Conservation (phyloP, 2,888 invertebrate species). For the Auanema sp. region DNA sequence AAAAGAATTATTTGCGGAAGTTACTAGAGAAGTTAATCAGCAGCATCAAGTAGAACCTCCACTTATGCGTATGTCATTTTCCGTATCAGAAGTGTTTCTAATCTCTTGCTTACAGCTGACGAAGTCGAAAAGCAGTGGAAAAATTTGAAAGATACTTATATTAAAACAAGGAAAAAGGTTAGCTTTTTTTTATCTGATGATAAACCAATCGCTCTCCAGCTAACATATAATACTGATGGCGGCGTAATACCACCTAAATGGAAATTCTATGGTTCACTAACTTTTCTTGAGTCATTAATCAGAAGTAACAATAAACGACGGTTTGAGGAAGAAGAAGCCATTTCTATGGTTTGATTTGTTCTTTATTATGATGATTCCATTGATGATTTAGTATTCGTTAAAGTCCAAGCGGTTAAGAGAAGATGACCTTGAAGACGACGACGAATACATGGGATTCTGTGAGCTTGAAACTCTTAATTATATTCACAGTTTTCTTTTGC, state of each 20-base stretch:
- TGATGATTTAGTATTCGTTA: neutral
- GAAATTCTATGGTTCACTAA: constrained; percentile 32
- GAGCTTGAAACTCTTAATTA: constrained; percentile 12
- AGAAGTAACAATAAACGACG: constrained; percentile 10
- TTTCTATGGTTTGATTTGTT: neutral
- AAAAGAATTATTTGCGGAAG: constrained; percentile 29
- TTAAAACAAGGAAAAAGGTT: constrained; percentile 30
- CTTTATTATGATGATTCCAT: neutral
- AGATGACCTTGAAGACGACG: constrained; percentile 22
- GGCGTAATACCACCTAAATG: constrained; percentile 36
- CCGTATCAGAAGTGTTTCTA: neutral
- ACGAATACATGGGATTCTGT: constrained; percentile 38
- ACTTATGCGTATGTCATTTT: constrained; percentile 18
- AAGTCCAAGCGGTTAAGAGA: constrained; percentile 11
- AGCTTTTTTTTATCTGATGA: neutral
- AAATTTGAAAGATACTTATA: constrained; percentile 39
- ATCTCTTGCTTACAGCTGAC: constrained; percentile 25
- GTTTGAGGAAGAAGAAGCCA: constrained; percentile 9
- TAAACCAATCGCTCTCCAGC: constrained; percentile 9
- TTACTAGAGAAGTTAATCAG: constrained; percentile 24
- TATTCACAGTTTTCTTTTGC: constrained; percentile 2
- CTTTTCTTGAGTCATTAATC: constrained; percentile 22
- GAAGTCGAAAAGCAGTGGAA: constrained; percentile 43
- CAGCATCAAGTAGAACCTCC: constrained; percentile 26
- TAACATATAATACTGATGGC: constrained; percentile 30